phyloP scores from a whole-genome alignment of 30 jellyfish, hydroid and myxozoan genomes.

The Pelagia noctiluca region DNA sequence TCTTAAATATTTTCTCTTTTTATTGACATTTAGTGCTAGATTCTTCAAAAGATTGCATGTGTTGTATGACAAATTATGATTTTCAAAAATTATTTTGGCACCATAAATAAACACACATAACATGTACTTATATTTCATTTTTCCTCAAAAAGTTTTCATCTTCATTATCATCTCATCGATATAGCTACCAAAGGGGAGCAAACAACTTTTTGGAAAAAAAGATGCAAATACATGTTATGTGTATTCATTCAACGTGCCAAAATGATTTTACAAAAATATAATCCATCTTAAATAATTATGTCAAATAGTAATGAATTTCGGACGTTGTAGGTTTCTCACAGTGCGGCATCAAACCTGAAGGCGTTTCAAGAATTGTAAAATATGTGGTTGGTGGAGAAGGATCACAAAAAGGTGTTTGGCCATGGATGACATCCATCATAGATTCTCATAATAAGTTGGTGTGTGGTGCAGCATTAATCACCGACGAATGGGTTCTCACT shows the following conservation, averaged over 20 bases:
- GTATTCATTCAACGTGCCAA: not conserved
- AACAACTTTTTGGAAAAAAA: not conserved
- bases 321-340: slow-evolving; percentile 1
- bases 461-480: slow-evolving; percentile 25
- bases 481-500: slow-evolving; percentile 26
- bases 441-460: slow-evolving; percentile 1
- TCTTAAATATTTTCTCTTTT: no score
- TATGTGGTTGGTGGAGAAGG: slow-evolving; percentile 18
- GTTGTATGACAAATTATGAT: no score
- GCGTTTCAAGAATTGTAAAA: not conserved
- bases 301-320: not conserved
- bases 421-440: slow-evolving; percentile 32
- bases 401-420: slow-evolving; percentile 21
- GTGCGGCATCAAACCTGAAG: slow-evolving; percentile 7
- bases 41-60: no score
- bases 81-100: no score
- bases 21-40: no score
- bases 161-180: no score
- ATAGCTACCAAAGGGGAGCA: no score
- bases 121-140: no score
- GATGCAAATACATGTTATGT: not conserved
- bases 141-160: no score
- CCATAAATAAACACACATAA: no score
- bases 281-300: not conserved
- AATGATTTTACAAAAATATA: not conserved